A percentile compares a stretch with the other conserved stretches of the same genome.
Conservation (phyloP, 1,140 invertebrate species). For the Druon quercuslanigerum region DNA sequence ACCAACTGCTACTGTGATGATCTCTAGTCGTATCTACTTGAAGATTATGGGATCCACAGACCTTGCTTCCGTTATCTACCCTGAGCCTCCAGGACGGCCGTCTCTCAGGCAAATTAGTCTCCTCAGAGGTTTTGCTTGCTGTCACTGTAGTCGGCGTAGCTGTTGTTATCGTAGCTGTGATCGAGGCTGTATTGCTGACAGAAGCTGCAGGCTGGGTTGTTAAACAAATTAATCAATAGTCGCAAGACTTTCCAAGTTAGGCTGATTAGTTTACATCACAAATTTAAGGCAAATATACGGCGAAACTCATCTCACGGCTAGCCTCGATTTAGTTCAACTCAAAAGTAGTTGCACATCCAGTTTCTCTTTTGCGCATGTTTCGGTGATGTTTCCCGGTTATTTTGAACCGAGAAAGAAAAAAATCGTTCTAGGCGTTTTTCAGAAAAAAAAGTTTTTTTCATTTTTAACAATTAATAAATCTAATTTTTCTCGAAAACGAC, state of each 20-base stretch:
- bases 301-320: background rate
- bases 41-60: slow-evolving; percentile 74
- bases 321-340: too few species aligned
- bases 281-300: background rate
- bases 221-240: slow-evolving; percentile 59
- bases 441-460: too few species aligned
- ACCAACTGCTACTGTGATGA: slow-evolving; percentile 59
- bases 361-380: too few species aligned
- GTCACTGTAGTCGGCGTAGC: slow-evolving; percentile 71
- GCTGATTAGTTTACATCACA: slow-evolving; percentile 1
- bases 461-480: too few species aligned
- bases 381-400: too few species aligned
- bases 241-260: slow-evolving; percentile 25
- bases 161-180: slow-evolving; percentile 79
- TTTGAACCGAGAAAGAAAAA: too few species aligned
- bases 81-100: slow-evolving; percentile 92
- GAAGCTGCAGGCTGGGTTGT: slow-evolving; percentile 65
- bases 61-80: slow-evolving; percentile 92
- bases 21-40: slow-evolving; percentile 60
- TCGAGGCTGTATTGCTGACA: slow-evolving; percentile 73
- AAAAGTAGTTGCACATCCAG: too few species aligned
- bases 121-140: slow-evolving; percentile 72
- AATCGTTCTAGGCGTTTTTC: too few species aligned
- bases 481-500: too few species aligned
- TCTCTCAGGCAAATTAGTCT: slow-evolving; percentile 79